Conservation (phyloP, 1,140 invertebrate species). For the Alviniconcha marisindica region DNA sequence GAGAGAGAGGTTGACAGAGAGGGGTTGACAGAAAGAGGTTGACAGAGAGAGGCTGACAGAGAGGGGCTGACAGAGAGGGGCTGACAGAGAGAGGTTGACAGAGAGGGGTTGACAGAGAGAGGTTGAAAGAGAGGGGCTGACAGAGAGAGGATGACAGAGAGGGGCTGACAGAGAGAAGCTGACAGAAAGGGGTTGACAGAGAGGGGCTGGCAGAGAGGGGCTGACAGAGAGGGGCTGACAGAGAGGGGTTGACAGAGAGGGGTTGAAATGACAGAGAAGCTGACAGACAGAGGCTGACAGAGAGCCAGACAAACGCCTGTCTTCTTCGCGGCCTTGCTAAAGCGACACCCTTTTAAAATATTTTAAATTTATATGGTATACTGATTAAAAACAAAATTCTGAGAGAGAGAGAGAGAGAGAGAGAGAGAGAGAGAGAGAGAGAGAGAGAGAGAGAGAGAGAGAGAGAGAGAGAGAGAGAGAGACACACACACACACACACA, state of each 20-base stretch:
- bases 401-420: background rate
- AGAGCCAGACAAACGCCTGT: background rate
- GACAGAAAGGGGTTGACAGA: background rate
- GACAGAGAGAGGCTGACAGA: constrained; percentile 16
- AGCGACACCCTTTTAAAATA: too few species aligned
- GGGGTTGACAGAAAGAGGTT: background rate
- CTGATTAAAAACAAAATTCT: too few species aligned
- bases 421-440: background rate
- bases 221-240: too few species aligned
- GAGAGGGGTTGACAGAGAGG: background rate
- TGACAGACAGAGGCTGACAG: background rate
- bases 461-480: background rate
- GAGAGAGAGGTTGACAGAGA: background rate
- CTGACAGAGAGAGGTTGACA: background rate
- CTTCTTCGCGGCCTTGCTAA: too few species aligned
- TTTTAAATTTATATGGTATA: too few species aligned
- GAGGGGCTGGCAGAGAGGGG: background rate
- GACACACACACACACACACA: background rate
- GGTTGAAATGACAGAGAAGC: background rate
- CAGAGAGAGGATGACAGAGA: background rate
- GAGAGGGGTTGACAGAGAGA: background rate
- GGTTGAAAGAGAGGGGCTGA: background rate
- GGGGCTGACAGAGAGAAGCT: background rate
- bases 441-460: constrained; percentile 8
- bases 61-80: constrained; percentile 2